phyloP scores from a whole-genome alignment of 2,888 invertebrate species.

The Deilephila porcellus region DNA sequence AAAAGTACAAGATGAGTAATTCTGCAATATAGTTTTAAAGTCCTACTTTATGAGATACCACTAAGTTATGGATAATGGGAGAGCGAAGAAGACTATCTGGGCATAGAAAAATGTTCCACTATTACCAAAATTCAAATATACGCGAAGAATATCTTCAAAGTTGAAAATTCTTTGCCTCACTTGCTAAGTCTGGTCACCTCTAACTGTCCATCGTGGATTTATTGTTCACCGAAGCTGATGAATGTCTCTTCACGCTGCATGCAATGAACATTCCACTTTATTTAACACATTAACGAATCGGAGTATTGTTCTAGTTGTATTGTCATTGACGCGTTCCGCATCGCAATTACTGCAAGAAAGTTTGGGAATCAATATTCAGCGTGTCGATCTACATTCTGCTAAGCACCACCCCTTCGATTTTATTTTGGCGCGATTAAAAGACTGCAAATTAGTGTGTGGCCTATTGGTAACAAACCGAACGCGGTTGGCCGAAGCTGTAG shows the following conservation, averaged over 20 bases:
- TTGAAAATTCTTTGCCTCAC: not conserved
- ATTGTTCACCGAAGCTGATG: not conserved
- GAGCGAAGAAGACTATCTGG: no score
- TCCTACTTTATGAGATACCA: no score
- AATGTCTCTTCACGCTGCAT: not conserved
- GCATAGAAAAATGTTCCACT: no score
- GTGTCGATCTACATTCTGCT: not conserved
- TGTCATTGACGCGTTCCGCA: not conserved
- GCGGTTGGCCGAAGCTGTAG: no score
- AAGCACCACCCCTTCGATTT: not conserved
- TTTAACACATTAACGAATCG: slow-evolving; percentile 3
- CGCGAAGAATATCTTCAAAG: no score
- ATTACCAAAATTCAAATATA: no score
- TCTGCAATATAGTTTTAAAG: no score
- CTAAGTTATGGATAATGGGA: no score
- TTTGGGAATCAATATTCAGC: not conserved
- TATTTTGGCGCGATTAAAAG: no score
- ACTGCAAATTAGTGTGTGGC: no score
- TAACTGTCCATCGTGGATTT: not conserved
- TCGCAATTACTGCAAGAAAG: not conserved
- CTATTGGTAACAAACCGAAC: no score
- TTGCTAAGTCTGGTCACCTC: not conserved
- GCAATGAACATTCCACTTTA: not conserved
- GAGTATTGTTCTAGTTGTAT: slow-evolving; percentile 6
- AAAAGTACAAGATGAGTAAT: no score